These are phyloP conservation scores for Muraenolepis orangiensis DNA, from an alignment of 2,797 vertebrate species.

Conservation along the genomic window DNA sequence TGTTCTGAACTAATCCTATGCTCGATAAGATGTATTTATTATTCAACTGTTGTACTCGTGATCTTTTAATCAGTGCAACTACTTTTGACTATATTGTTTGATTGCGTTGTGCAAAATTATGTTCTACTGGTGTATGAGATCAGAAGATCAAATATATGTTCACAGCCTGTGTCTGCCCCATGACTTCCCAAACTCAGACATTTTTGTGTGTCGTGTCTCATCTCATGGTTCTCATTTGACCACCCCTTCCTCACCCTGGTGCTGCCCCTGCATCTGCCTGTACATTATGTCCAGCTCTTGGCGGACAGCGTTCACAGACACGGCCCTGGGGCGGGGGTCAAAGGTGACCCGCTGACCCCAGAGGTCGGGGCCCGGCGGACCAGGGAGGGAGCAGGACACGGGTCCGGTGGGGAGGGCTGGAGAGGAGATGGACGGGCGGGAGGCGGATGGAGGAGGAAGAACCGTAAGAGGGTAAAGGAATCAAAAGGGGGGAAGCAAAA, in stretches of 20 bases:
- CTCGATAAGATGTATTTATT: background rate
- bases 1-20: background rate
- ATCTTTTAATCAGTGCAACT: background rate
- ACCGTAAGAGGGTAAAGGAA: slow-evolving; percentile 21
- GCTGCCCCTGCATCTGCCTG: slow-evolving; percentile 84
- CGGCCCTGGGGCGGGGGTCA: slow-evolving; percentile 60
- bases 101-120: background rate
- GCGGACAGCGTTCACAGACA: slow-evolving; percentile 76
- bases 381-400: slow-evolving; percentile 58
- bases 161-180: too few species aligned
- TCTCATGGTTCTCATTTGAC: background rate
- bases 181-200: background rate
- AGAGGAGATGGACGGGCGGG: slow-evolving; percentile 51
- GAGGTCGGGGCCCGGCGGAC: slow-evolving; percentile 59
- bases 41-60: background rate
- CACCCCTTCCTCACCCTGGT: slow-evolving; percentile 57
- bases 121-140: background rate
- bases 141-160: too few species aligned
- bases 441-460: slow-evolving; percentile 20
- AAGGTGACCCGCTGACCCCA: slow-evolving; percentile 62
- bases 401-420: slow-evolving; percentile 76
- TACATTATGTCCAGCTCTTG: slow-evolving; percentile 85
- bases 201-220: too few species aligned
- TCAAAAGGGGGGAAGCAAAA: background rate
- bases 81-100: background rate